Evolutionary conservation across 1,140 invertebrate species (phyloP), one percentile per base, ranked within the genome.

Genomic region (Idris sp.): DNA sequence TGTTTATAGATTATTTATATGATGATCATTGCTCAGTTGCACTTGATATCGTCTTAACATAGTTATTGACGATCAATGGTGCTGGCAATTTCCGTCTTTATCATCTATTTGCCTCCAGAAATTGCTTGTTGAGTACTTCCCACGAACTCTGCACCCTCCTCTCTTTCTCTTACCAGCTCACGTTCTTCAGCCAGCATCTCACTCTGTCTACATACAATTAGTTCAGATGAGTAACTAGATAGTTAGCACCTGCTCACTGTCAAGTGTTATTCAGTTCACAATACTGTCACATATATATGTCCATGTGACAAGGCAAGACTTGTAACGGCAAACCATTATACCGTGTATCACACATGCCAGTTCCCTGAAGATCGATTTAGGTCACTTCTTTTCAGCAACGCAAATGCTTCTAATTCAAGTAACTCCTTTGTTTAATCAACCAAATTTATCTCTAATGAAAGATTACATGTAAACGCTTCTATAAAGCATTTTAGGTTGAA

Each of bases 161-260:
- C 36, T 43, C 33, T 31, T 36, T 40, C 30, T 19, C 19, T 4
- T 18, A 4, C 14, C 44, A 38, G 11, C 14, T 31, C 16, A 3
- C 6, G 2, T 62, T 31, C 33, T 35, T 19, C 31, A 13, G 22
- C 1, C n/a, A 16, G 19, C 15, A 4, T 28, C 48, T 11, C 18
- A 30, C 61, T 54, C 40, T 54, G 6, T 51, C 61, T 65, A 54
- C 48, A 54, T 54, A 65, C 40, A 65, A 65, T 65, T 65, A 65
- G 22, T 43, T 43, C 28, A 28, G 53, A 58, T 68, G 46, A 68
- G 53, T 68, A 68, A 59, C 53, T 68, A 49, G 64, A 68, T 59
- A 59, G 62, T 68, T 68, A 56, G 33, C 64, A 56, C 53, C 53
- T 58, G 53, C 38, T 58, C 38, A 58, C 35, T 43, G 19, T 28